Evolutionary conservation across 2,888 invertebrate genomes (phyloP).

Genomic region (Anarsia innoxiella): DNA sequence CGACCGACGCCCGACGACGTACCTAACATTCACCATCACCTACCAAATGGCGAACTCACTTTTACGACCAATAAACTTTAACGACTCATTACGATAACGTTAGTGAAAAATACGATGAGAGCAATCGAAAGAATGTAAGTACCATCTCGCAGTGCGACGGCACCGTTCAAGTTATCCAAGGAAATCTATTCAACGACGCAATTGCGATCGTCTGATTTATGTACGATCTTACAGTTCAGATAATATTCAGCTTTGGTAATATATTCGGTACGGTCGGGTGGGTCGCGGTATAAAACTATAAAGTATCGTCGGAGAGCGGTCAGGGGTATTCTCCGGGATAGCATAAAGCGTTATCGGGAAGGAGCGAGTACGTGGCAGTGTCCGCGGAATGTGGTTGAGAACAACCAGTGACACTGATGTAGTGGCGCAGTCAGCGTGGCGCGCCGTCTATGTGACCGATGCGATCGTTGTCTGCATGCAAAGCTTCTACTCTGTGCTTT

Average conservation of each 20-base stretch:
- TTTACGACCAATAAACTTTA: constrained; percentile 61
- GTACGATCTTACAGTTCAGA: constrained; percentile 32
- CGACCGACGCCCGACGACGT: constrained; percentile 25
- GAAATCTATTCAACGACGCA: constrained; percentile 37
- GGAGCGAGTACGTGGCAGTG: constrained; percentile 36
- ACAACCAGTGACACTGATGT: constrained; percentile 32
- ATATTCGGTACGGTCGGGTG: constrained; percentile 49
- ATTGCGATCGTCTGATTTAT: constrained; percentile 46
- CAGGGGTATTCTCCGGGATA: constrained; percentile 34
- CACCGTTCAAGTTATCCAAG: no score
- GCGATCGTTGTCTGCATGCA: constrained; percentile 42
- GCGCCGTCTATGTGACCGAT: constrained; percentile 32
- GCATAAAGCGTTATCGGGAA: constrained; percentile 41
- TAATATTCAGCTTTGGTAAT: constrained; percentile 43
- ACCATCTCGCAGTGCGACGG: constrained; percentile 27
- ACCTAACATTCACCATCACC: constrained; percentile 23
- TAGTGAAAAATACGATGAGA: constrained; percentile 49
- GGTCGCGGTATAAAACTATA: constrained; percentile 40
- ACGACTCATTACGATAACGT: constrained; percentile 59
- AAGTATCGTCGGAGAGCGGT: constrained; percentile 42
- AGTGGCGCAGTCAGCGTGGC: constrained; percentile 45
- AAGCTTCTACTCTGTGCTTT: constrained; percentile 27
- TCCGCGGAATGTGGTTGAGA: constrained; percentile 37
- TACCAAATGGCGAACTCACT: constrained; percentile 42
- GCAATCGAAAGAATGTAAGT: constrained; percentile 47